These are phyloP conservation scores for Panzeria rudis DNA, from an alignment of 2,888 invertebrate species.

Conservation along the genomic window DNA sequence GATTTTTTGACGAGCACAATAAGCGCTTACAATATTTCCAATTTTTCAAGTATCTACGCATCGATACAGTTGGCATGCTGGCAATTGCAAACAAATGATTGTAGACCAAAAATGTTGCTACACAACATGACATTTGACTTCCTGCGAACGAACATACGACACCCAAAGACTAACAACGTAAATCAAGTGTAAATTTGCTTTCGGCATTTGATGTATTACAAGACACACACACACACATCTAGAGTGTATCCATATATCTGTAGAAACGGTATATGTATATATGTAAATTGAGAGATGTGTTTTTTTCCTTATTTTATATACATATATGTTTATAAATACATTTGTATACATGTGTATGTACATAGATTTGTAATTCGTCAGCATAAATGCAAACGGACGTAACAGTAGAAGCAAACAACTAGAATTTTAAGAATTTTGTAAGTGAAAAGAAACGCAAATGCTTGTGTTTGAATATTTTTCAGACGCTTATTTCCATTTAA, in stretches of 20 bases:
- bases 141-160: constrained; percentile 56
- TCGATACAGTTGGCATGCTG: constrained; percentile 37
- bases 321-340: neutral
- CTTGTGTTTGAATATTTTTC: no score
- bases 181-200: constrained; percentile 69
- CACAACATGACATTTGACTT: constrained; percentile 68
- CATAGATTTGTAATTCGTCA: no score
- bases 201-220: constrained; percentile 66
- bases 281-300: constrained; percentile 11
- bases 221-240: constrained; percentile 23
- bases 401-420: no score
- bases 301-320: constrained; percentile 16
- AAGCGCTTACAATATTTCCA: constrained; percentile 24
- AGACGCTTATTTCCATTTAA: no score
- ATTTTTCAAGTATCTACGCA: constrained; percentile 36
- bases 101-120: constrained; percentile 54
- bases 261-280: neutral
- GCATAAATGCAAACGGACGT: no score
- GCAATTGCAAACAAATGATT: constrained; percentile 57
- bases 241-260: neutral
- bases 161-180: constrained; percentile 64
- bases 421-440: no score
- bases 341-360: neutral
- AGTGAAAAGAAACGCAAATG: no score
- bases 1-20: constrained; percentile 28